phyloP scores from a whole-genome alignment of 2,888 invertebrate species.

The Hartigia nigra region DNA sequence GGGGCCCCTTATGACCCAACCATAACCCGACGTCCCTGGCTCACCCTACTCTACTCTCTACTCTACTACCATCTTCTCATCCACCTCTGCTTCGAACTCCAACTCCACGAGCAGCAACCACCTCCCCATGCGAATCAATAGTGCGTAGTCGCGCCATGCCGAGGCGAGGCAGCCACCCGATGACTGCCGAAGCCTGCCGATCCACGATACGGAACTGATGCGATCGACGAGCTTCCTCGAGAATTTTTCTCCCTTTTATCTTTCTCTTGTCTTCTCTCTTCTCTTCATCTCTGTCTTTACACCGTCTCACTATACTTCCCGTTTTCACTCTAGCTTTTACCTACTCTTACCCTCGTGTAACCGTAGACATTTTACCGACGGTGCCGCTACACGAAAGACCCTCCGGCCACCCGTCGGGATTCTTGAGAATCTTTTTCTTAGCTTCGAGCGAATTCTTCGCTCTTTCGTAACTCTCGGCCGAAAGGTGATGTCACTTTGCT shows the following conservation, averaged over 20 bases:
- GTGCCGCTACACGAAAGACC: not conserved
- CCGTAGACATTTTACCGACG: not conserved
- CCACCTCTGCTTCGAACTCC: slow-evolving; percentile 9
- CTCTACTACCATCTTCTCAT: slow-evolving; percentile 12
- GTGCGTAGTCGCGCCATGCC: slow-evolving; percentile 58
- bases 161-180: slow-evolving; percentile 48
- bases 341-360: not conserved
- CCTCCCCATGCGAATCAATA: slow-evolving; percentile 62
- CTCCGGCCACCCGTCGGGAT: not conserved
- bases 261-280: slow-evolving; percentile 3
- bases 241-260: slow-evolving; percentile 13
- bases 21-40: not conserved
- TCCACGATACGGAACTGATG: slow-evolving; percentile 30
- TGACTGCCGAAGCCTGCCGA: slow-evolving; percentile 47
- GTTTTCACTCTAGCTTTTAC: not conserved
- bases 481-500: not conserved
- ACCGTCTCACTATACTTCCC: not conserved
- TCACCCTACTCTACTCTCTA: not conserved
- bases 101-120: slow-evolving; percentile 24
- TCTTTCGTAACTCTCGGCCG: not conserved
- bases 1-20: slow-evolving; percentile 12
- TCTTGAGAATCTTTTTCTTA: not conserved
- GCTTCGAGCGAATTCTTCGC: not conserved
- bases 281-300: slow-evolving; percentile 5
- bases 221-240: slow-evolving; percentile 50